Base-by-base conservation (phyloP, 2,888 invertebrate species). In the Gastracanthus pulcherrimus region DNA sequence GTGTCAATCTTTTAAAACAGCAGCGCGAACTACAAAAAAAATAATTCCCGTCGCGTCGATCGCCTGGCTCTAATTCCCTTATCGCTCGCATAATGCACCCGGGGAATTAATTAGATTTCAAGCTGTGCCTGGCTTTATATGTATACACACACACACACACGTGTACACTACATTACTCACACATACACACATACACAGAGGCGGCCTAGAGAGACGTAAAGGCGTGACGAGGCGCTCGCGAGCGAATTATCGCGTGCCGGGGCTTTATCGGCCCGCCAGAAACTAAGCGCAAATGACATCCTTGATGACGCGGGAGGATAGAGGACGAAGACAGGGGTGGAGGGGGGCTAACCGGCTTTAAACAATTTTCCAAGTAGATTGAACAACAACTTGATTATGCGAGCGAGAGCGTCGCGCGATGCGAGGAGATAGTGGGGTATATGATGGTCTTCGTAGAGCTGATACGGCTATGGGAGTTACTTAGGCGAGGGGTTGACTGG, bases 331-430 rank as follows among this genome's bases (percentile, higher is more conserved):
- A 13, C 55, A n/a, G n/a, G n/a, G n/a, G n/a, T n/a, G n/a, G n/a
- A n/a, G n/a, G n/a, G 66, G 79, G 71, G 69, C 82, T 83, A 84
- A 85, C 84, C 80, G 70, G 83, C 81, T 84, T 84, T 69, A 82
- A 76, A 83, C 84, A 84, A 83, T 84, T 85, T 85, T 83, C 83
- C 84, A 84, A 84, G 85, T 86, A 87, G 86, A 88, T 88, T 85
- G 88, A 86, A 85, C 86, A 86, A 86, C 87, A 88, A 88, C 84
- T 84, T 86, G 84, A 87, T 88, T 87, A 87, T 84, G 82, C 66
- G 48, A n/a, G 19, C 31, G 45, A 31, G 23, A n/a, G 36, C 26
- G 60, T 19, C 23, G 3, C 23, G 48, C 16, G 16, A 48, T n/a
- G 7, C 16, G 11, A 41, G 45, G n/a, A n/a, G 45, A 45, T 19